These are phyloP conservation scores for Dilophus febrilis DNA, from an alignment of 2,888 invertebrate genomes.

Conservation along the genomic window DNA sequence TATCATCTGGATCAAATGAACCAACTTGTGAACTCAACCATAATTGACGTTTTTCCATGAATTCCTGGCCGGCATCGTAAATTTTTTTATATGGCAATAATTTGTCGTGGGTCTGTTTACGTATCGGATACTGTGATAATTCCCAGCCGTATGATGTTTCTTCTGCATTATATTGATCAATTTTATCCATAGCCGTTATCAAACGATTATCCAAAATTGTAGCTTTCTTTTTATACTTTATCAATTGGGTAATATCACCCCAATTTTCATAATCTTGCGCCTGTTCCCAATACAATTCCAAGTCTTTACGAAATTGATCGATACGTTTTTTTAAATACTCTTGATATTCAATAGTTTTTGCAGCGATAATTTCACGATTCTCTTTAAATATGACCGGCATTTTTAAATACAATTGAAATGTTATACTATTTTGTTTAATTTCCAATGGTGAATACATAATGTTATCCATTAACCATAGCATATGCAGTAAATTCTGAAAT, in stretches of 20 bases:
- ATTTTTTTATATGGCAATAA: constrained; percentile 72
- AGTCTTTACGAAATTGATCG: constrained; percentile 63
- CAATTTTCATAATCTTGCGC: constrained; percentile 73
- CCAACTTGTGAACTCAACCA: constrained; percentile 81
- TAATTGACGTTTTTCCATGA: constrained; percentile 57
- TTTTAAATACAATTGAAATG: constrained; percentile 74
- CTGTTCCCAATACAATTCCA: constrained; percentile 62
- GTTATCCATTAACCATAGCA: constrained; percentile 72
- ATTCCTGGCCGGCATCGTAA: constrained; percentile 78
- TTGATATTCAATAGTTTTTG: constrained; percentile 76
- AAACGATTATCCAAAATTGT: constrained; percentile 48
- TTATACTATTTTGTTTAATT: constrained; percentile 73
- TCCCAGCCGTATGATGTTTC: constrained; percentile 80
- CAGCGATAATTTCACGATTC: constrained; percentile 58
- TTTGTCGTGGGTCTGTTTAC: constrained; percentile 62
- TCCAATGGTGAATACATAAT: constrained; percentile 63
- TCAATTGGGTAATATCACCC: constrained; percentile 69
- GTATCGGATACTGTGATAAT: constrained; percentile 69
- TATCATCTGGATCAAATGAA: constrained; percentile 70
- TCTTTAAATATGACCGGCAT: constrained; percentile 71
- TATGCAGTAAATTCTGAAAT: constrained; percentile 40
- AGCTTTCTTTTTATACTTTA: constrained; percentile 68
- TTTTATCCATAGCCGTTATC: constrained; percentile 55
- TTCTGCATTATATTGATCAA: constrained; percentile 82
- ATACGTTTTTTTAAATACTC: constrained; percentile 59